Evolutionary conservation across 2,797 vertebrate species (phyloP), one percentile per base, ranked within the genome.

Genomic region (Chrysocyon brachyurus): DNA sequence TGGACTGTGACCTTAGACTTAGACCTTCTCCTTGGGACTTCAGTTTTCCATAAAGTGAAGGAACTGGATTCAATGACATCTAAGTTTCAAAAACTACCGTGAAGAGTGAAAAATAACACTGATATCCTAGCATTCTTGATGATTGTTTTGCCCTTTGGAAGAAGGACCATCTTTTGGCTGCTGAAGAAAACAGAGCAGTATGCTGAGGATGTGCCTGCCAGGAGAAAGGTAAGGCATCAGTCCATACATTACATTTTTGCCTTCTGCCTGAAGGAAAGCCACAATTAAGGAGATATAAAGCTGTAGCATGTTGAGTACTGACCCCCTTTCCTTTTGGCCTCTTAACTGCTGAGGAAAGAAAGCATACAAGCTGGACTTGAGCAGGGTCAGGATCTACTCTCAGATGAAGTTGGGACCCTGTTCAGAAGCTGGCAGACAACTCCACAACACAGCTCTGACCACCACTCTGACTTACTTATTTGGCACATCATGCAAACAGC

Each of bases 81-180:
- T 96, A 85, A 72, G 9, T 88, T 81, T 87, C 61, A 56, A 90
- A 94, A 93, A 56, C 33, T 68, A 75, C 26, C 61, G 84, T 12
- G 24, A 86, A 97, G 3, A 91, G 7, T 93, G 56, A 96, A 28
- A 96, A 97, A 46, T 90, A 79, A 52, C n/a, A 77, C 5, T 83
- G 49, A 75, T 79, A 95, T 49, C 21, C 73, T 94, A 94, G 28
- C 54, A 96, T 93, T 95, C 28, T 92, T 92, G 36, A 88, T 79
- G 17, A 11, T 87, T 93, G 19, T 72, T 96, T 97, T 94, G 40
- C 15, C 40, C 12, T 95, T 93, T 91, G 15, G 24, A 49, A 63
- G 59, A 87, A 97, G 64, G 15, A 86, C 7, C 70, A 88, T 61
- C 8, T 93, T 94, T 84, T 54, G 54, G 21, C 24, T 95, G 33